These are phyloP conservation scores for Adela reaumurella DNA, from an alignment of 2,888 invertebrate species.

Conservation along the genomic window DNA sequence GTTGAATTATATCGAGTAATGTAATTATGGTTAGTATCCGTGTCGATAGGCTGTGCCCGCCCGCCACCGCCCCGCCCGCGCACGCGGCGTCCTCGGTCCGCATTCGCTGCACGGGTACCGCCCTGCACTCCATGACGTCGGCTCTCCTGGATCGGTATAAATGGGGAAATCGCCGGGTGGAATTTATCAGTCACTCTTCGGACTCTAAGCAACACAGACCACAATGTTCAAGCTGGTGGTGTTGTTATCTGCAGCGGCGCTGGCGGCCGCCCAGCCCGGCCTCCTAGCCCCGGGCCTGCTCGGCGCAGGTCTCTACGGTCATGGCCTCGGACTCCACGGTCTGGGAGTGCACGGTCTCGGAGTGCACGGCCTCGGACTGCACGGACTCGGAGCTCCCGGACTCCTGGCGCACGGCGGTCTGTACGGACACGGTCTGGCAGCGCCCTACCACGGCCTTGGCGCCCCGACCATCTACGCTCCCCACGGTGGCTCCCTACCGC, in stretches of 20 bases:
- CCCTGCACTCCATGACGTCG: not conserved
- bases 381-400: slow-evolving; percentile 9
- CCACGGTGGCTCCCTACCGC: slow-evolving; percentile 25
- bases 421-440: slow-evolving; percentile 12
- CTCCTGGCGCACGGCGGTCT: slow-evolving; percentile 15
- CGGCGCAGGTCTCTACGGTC: slow-evolving; percentile 15
- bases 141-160: not conserved
- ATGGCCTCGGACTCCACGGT: slow-evolving; percentile 10
- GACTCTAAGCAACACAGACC: slow-evolving; percentile 46
- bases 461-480: slow-evolving; percentile 18
- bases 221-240: slow-evolving; percentile 59
- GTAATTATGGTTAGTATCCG: not conserved
- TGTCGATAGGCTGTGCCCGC: not conserved
- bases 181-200: slow-evolving; percentile 31
- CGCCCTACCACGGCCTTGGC: slow-evolving; percentile 13
- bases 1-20: not conserved
- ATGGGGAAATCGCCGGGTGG: not conserved
- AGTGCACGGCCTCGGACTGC: slow-evolving; percentile 7
- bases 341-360: slow-evolving; percentile 5
- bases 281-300: slow-evolving; percentile 13
- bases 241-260: slow-evolving; percentile 59
- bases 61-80: slow-evolving; percentile 10
- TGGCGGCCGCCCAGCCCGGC: slow-evolving; percentile 49
- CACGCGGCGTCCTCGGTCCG: slow-evolving; percentile 8
- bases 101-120: slow-evolving; percentile 2